Percentiles rank a stretch among this genome's conserved stretches.
Conservation (phyloP, 1,140 invertebrate species). For the Pogonomyrmex californicus region DNA sequence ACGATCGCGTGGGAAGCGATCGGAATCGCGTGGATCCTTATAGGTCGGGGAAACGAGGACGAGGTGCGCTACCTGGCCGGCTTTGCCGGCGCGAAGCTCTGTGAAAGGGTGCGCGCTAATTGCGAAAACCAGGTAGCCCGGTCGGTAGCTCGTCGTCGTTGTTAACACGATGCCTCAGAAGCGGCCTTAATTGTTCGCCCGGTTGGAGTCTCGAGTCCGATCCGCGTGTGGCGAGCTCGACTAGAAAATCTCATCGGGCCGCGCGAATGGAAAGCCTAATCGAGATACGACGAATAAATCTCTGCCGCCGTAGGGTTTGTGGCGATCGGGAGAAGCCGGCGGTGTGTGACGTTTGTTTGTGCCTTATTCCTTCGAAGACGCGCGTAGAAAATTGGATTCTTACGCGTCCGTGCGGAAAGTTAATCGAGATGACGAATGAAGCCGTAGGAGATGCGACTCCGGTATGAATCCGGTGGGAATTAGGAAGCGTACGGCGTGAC, state of each 20-base stretch:
- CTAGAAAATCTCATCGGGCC: slow-evolving; percentile 8
- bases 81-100: slow-evolving; percentile 76
- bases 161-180: slow-evolving; percentile 38
- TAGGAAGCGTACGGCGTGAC: background rate
- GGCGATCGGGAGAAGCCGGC: background rate
- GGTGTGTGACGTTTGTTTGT: slow-evolving; percentile 21
- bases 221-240: background rate
- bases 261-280: slow-evolving; percentile 1
- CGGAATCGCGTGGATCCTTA: slow-evolving; percentile 68
- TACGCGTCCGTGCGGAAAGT: slow-evolving; percentile 23
- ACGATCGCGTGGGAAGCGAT: slow-evolving; percentile 83
- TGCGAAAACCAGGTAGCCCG: slow-evolving; percentile 59
- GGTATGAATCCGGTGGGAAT: background rate
- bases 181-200: slow-evolving; percentile 35
- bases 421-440: slow-evolving; percentile 32
- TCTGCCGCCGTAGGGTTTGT: background rate
- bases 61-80: slow-evolving; percentile 46
- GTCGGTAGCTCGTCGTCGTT: slow-evolving; percentile 5
- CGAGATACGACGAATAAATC: background rate
- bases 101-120: slow-evolving; percentile 75
- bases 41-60: slow-evolving; percentile 75
- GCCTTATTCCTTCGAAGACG: slow-evolving; percentile 14
- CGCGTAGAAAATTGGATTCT: slow-evolving; percentile 40
- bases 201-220: background rate
- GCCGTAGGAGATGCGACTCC: background rate